phyloP scores from a whole-genome alignment of 2,113 vertebrate genomes.

The Oxyruncus cristatus region DNA sequence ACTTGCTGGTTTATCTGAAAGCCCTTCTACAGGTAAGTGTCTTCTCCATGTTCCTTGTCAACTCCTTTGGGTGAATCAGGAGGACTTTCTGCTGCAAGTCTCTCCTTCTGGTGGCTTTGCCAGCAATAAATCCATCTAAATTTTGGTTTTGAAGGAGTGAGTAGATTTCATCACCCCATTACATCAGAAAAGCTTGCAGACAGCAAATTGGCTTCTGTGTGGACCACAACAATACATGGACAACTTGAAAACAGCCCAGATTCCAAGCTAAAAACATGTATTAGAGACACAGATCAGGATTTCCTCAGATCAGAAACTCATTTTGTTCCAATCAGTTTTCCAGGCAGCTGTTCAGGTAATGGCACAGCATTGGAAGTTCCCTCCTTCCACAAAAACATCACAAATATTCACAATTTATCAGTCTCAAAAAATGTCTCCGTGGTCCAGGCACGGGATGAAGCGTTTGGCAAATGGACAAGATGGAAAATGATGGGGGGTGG shows the following conservation, averaged over 20 bases:
- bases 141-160: background rate
- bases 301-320: background rate
- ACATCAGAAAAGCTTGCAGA: background rate
- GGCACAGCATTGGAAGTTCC: background rate
- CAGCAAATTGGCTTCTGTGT: background rate
- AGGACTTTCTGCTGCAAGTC: background rate
- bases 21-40: background rate
- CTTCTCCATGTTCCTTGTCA: background rate
- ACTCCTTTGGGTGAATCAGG: background rate
- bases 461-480: background rate
- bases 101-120: background rate
- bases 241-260: background rate
- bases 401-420: background rate
- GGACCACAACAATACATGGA: background rate
- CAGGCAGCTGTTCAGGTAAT: background rate
- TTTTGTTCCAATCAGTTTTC: background rate
- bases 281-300: background rate
- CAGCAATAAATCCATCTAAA: background rate
- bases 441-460: background rate
- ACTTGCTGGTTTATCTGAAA: background rate
- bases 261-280: rapidly evolving
- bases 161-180: background rate
- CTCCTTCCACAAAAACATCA: background rate
- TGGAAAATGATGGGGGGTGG: background rate
- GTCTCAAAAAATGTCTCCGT: background rate